A percentile compares a stretch with the other conserved stretches of the same genome.
phyloP scores from a whole-genome alignment of 2,888 invertebrate genomes.

The Eupithecia exiguata region DNA sequence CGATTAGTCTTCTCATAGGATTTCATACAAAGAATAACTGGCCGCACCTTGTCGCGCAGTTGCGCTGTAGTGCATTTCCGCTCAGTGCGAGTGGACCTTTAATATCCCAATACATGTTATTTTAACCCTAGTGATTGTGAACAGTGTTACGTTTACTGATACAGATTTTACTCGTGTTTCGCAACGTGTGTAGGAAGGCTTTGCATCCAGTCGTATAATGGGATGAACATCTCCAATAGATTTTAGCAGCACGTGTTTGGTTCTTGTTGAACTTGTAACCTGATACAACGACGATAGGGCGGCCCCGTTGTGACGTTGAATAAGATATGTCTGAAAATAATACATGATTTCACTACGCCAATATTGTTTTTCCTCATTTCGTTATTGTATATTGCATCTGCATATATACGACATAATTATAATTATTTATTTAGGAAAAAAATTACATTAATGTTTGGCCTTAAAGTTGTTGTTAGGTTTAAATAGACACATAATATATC shows the following conservation, averaged over 20 bases:
- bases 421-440: too few species aligned
- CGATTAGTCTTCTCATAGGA: too few species aligned
- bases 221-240: slow-evolving; percentile 26
- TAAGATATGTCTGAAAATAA: background rate
- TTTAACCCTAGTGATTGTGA: background rate
- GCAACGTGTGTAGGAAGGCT: slow-evolving; percentile 43
- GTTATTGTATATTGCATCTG: background rate
- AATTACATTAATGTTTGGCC: too few species aligned
- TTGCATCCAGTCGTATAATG: slow-evolving; percentile 39
- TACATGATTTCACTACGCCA: background rate
- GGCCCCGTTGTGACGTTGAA: background rate
- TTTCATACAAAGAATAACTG: too few species aligned
- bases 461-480: too few species aligned
- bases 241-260: slow-evolving; percentile 7
- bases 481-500: too few species aligned
- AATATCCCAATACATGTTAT: background rate
- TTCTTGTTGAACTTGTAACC: slow-evolving; percentile 16
- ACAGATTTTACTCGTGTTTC: slow-evolving; percentile 10
- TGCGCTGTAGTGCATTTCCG: too few species aligned
- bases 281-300: background rate
- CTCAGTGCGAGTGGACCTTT: too few species aligned
- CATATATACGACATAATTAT: too few species aligned
- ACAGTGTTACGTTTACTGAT: background rate
- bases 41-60: too few species aligned
- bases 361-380: background rate